A percentile compares a stretch with the other conserved stretches of the same genome.
Conservation (phyloP, 2,888 invertebrate genomes). For the Pachliopta kotzebuea region DNA sequence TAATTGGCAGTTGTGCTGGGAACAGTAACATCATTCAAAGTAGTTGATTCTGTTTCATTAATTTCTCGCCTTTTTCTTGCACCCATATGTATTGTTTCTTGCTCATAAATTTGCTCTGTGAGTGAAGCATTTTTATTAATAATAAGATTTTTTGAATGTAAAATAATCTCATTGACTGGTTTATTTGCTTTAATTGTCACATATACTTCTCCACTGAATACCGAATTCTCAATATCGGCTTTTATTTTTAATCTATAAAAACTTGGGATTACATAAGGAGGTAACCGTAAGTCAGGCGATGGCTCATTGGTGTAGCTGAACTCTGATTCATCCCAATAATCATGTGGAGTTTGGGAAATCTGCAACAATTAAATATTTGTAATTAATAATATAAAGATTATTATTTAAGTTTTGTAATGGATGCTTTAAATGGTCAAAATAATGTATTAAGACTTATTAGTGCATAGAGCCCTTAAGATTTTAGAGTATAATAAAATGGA, state of each 20-base stretch:
- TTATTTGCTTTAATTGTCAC: constrained; percentile 69
- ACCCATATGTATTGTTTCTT: constrained; percentile 46
- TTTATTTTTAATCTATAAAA: constrained; percentile 80
- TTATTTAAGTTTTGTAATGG: too few relatives aligned
- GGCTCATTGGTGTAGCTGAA: constrained; percentile 52
- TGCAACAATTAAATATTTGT: constrained; percentile 33
- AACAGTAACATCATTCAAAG: constrained; percentile 28
- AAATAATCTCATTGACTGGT: constrained; percentile 63
- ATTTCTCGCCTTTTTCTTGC: constrained; percentile 47
- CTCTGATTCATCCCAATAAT: constrained; percentile 68
- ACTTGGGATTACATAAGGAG: constrained; percentile 72
- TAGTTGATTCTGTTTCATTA: constrained; percentile 27
- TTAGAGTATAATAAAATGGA: too few relatives aligned
- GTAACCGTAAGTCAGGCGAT: constrained; percentile 64
- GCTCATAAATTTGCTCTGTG: constrained; percentile 71
- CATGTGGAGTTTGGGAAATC: constrained; percentile 50
- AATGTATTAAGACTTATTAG: too few relatives aligned
- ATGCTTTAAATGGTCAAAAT: too few relatives aligned
- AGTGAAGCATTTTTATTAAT: constrained; percentile 59
- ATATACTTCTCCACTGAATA: constrained; percentile 65
- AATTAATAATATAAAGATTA: too few relatives aligned
- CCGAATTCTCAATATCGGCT: constrained; percentile 70
- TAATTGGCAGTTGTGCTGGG: constrained; percentile 2
- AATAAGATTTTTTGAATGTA: constrained; percentile 75
- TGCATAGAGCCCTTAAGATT: too few relatives aligned